phyloP scores from a whole-genome alignment of 2,797 vertebrate genomes.

The Xenopus petersii region DNA sequence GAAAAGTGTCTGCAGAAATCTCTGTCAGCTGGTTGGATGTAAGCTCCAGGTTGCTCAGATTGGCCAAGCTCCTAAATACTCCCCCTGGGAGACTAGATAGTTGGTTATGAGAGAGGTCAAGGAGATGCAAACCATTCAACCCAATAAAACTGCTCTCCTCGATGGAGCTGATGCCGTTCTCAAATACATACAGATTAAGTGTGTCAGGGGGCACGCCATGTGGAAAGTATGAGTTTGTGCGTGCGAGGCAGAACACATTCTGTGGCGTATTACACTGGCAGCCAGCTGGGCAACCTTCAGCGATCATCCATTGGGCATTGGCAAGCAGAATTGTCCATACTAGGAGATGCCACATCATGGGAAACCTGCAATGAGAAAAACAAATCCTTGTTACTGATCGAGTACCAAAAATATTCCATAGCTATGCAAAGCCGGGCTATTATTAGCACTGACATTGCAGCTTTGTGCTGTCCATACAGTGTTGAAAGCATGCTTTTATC shows the following conservation, averaged over 20 bases:
- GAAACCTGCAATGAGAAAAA: constrained; percentile 51
- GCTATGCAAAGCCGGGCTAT: neutral
- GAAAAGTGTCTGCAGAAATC: constrained; percentile 85
- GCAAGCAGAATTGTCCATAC: constrained; percentile 59
- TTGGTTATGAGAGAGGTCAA: constrained; percentile 91
- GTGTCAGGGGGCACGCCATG: constrained; percentile 70
- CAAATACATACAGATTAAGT: constrained; percentile 77
- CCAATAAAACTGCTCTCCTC: constrained; percentile 74
- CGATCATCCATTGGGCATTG: constrained; percentile 48
- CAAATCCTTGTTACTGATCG: neutral
- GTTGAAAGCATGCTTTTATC: neutral
- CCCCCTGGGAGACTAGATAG: constrained; percentile 77
- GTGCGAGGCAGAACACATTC: constrained; percentile 77
- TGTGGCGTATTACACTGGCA: constrained; percentile 70
- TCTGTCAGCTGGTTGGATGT: constrained; percentile 83
- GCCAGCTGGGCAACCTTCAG: constrained; percentile 71
- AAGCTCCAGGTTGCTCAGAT: constrained; percentile 87
- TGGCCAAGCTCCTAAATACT: constrained; percentile 78
- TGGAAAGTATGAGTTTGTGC: constrained; percentile 70
- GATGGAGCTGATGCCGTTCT: constrained; percentile 78
- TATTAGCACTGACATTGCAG: neutral
- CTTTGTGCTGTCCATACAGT: neutral
- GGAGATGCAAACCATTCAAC: constrained; percentile 72
- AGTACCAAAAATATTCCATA: neutral
- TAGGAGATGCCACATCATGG: constrained; percentile 57